Base-by-base conservation (phyloP, 2,797 vertebrate species). In the Amblyopsis hoosieri region DNA sequence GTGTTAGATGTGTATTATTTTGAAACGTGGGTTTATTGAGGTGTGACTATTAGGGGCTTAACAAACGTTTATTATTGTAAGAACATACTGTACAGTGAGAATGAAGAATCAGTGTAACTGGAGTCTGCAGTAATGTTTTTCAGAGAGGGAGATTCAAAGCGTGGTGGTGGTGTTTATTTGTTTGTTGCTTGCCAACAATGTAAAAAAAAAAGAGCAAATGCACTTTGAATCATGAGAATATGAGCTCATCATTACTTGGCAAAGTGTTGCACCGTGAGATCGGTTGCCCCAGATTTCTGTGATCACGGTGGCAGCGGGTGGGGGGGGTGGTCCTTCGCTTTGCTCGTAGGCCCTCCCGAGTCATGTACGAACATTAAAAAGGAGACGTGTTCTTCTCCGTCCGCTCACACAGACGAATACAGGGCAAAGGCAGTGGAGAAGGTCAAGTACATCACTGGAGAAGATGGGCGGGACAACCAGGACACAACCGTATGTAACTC, bases 351-450 rank as follows among this genome's bases (percentile, higher is more conserved):
- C 33, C 8, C 5, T 57, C 64, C 67, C 66, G 67, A 54, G 56
- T 14, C 0, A 2, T 2, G 52, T 59, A 45, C 78, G 85, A 80
- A 85, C 69, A 68, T 29, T 29, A 29, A 29, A 51, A 52, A 67
- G 29, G 73, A 64, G 70, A 72, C 54, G 70, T 64, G 64, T 63
- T 62, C 64, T 61, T 17, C 71, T 84, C 72, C 78, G 73, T 68
- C 69, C 49, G 47, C 54, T 66, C 14, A 17, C 29, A 61, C 89
- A 98, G 97, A 99, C 76, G 96, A 99, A 91, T 97, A 97, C 94
- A 97, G 95, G 89, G 94, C 95, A 92, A 98, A 97, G 91, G 95
- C 92, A 69, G 94, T 95, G 90, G 95, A 99, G 92, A 96, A 96
- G 90, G 95, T 97, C 87, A 98, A 98, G 91, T 98, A 96, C 93